Base-by-base conservation (phyloP, 2,888 invertebrate genomes). In the Dermolepida albohirtum region DNA sequence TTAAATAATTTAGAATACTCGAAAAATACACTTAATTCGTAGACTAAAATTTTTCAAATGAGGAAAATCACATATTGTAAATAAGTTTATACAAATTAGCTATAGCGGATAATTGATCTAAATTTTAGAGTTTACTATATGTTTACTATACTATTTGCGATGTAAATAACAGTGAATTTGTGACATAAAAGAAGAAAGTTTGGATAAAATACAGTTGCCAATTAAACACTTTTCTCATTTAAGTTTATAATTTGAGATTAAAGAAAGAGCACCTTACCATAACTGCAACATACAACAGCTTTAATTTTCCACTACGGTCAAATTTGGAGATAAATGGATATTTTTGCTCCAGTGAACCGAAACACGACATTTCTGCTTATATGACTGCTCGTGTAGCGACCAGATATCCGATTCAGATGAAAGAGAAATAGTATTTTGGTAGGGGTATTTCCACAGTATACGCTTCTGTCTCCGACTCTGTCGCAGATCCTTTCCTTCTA, bases 291-390 rank as follows among this genome's bases (percentile, higher is more conserved):
- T 54, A 62, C 74, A 77, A 34, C 74, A 77, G 77, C 77, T 76
- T 74, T 79, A 80, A 79, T 80, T 77, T 78, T 73, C 79, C 78
- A 76, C 78, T 77, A 77, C 78, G 78, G 78, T 78, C 79, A 79
- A 77, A 79, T 78, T 79, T 76, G 77, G 78, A 78, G 79, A 79
- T 78, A 79, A 79, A 80, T 77, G 77, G 78, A 78, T 77, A 34
- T 57, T 51, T 59, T 66, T 66, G 66, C 50, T 66, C 66, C 66
- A 51, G 41, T 59, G 66, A 57, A 50, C 59, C 66, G 66, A 59
- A 77, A 47, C 43, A 41, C 47, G 59, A 59, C 43, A 44, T 59
- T 44, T 55, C 55, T 55, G 27, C 44, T 27, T 47, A 44, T 41
- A 59, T 47, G 59, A 29, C 29, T 59, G 47, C 29, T 47, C 29